Conservation (phyloP, 1,140 invertebrate genomes). For the Pseudomyrmex pallidus region DNA sequence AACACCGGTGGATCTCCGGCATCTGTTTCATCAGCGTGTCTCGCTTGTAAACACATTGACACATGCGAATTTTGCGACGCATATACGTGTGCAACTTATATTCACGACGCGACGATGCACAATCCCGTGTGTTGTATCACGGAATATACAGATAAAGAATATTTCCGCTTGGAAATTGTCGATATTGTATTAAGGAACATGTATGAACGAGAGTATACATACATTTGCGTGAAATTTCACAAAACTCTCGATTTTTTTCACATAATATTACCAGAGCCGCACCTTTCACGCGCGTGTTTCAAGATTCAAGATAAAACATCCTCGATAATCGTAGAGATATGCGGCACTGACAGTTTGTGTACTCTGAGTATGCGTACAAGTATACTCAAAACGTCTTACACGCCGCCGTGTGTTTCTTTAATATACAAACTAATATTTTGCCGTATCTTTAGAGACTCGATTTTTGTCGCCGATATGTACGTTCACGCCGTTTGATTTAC, state of each 20-base stretch:
- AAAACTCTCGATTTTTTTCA: too few species aligned
- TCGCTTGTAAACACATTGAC: conserved; percentile 13
- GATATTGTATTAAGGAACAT: too few species aligned
- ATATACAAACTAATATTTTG: background rate
- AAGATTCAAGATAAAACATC: too few species aligned
- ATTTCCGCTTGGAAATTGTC: background rate
- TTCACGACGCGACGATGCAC: background rate
- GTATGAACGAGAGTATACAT: background rate
- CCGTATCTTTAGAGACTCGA: background rate
- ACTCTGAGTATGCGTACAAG: too few species aligned
- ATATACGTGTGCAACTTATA: background rate
- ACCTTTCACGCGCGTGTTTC: too few species aligned
- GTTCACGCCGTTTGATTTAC: background rate
- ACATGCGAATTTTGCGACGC: conserved; percentile 22
- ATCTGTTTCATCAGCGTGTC: conserved; percentile 7
- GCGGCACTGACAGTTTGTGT: too few species aligned
- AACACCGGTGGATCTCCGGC: conserved; percentile 14
- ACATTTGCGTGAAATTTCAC: too few species aligned
- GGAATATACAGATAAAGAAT: background rate
- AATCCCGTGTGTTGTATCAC: background rate
- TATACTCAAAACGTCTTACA: too few species aligned
- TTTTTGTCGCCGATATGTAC: background rate
- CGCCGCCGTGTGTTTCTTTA: background rate
- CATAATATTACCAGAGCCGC: too few species aligned
- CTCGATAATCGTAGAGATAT: too few species aligned